A percentile compares a stretch with the other conserved stretches of the same genome.
These are phyloP conservation scores for Pristionchus maxplancki DNA, from an alignment of 2,888 invertebrate species.

Conservation along the genomic window DNA sequence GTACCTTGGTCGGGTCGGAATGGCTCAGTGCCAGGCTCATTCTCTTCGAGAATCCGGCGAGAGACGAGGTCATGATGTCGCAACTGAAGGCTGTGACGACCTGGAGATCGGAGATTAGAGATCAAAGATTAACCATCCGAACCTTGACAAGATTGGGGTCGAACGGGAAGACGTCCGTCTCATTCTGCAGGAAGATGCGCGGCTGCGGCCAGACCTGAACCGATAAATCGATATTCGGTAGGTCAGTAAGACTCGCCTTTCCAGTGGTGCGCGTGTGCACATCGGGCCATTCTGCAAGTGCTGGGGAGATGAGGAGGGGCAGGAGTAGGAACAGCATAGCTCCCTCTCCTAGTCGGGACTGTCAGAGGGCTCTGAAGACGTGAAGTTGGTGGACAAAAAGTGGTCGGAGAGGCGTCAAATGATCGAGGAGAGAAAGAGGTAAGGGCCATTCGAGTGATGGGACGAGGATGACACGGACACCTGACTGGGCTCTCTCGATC, in stretches of 20 bases:
- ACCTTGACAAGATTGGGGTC: conserved; percentile 49
- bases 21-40: conserved; percentile 20
- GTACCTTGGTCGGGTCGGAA: conserved; percentile 33
- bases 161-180: conserved; percentile 13
- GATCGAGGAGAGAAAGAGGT: background rate
- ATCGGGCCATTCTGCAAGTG: conserved; percentile 38
- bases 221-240: background rate
- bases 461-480: background rate
- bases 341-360: no score
- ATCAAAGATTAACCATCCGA: conserved; percentile 37
- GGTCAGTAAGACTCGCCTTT: background rate
- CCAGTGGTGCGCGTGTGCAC: conserved; percentile 27
- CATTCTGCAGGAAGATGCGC: conserved; percentile 29
- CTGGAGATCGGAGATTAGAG: conserved; percentile 44
- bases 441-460: background rate
- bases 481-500: no score
- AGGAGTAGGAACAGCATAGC: conserved; percentile 15
- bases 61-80: conserved; percentile 48
- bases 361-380: no score
- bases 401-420: no score
- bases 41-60: conserved; percentile 40
- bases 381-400: no score
- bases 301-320: background rate
- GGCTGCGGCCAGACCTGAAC: conserved; percentile 46
- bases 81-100: conserved; percentile 37